Evolutionary conservation across 1,140 invertebrate genomes (phyloP).

Genomic region (Propsilocerus akamusi): DNA sequence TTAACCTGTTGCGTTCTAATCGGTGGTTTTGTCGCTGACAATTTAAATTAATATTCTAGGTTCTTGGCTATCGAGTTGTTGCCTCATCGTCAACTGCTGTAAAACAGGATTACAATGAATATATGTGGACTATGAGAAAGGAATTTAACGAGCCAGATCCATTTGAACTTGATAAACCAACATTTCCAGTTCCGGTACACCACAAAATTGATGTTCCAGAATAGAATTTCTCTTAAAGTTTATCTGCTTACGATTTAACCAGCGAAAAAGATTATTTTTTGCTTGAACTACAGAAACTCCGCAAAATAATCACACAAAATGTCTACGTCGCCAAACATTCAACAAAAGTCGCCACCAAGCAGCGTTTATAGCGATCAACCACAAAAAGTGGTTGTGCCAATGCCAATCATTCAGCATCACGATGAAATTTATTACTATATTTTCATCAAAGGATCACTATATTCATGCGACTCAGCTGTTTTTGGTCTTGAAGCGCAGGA

Average conservation of each 20-base stretch:
- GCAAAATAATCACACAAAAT: neutral
- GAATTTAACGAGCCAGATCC: conserved; percentile 67
- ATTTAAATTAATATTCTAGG: conserved; percentile 24
- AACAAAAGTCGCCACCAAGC: neutral
- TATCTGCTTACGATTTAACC: conserved; percentile 6
- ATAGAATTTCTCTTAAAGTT: conserved; percentile 11
- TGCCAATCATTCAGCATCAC: conserved; percentile 22
- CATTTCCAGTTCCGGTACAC: conserved; percentile 29
- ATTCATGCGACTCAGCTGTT: conserved; percentile 46
- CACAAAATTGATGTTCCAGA: conserved; percentile 23
- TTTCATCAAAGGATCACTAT: conserved; percentile 56
- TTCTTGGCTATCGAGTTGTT: conserved; percentile 68
- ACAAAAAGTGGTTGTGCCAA: conserved; percentile 22
- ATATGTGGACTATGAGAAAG: conserved; percentile 83
- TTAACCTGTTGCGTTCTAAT: neutral
- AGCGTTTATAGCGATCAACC: too few species aligned
- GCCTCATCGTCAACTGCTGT: conserved; percentile 66
- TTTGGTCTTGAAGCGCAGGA: conserved; percentile 54
- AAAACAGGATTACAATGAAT: conserved; percentile 72
- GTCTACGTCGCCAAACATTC: neutral
- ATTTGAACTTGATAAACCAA: conserved; percentile 31
- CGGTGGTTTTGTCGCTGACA: neutral
- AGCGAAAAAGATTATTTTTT: too few species aligned
- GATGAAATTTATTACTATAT: conserved; percentile 41
- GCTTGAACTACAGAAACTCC: neutral